Percentiles rank a stretch among this genome's conserved stretches.
Conservation (phyloP, 2,113 vertebrate genomes). For the Poicephalus meyeri region DNA sequence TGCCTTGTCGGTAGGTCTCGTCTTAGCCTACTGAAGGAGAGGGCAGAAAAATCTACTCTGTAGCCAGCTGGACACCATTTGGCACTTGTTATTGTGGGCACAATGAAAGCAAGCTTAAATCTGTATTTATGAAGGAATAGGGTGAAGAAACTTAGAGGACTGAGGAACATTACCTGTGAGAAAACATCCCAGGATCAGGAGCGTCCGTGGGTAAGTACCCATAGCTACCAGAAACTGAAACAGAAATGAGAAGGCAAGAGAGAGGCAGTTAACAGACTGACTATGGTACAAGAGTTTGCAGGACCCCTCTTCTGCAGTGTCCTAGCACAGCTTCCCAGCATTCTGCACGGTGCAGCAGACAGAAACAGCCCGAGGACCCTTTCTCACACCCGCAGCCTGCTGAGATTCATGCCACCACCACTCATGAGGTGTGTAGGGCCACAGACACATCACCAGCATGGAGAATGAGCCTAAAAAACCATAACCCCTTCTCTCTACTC, state of each 20-base stretch:
- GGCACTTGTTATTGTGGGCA: background rate
- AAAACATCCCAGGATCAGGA: slow-evolving; percentile 78
- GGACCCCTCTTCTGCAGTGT: background rate
- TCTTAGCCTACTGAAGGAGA: background rate
- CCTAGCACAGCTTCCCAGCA: background rate
- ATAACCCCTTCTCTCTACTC: background rate
- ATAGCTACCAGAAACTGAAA: slow-evolving; percentile 78
- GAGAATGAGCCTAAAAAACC: background rate
- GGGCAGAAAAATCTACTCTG: background rate
- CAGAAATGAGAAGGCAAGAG: slow-evolving; percentile 40
- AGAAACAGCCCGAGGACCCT: accelerated
- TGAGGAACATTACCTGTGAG: slow-evolving; percentile 71
- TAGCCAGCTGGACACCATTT: background rate
- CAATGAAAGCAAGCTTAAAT: background rate
- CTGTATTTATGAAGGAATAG: background rate
- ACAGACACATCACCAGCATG: accelerated
- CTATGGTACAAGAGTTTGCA: background rate
- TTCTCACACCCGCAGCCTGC: accelerated
- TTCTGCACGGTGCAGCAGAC: accelerated
- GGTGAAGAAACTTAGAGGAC: background rate
- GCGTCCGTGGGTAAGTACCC: slow-evolving; percentile 71
- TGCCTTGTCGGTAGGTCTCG: background rate
- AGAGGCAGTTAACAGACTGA: background rate
- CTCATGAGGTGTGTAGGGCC: accelerated
- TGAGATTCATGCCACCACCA: background rate